Percentiles rank a stretch among this genome's conserved stretches.
These are phyloP conservation scores for Mus musculus DNA, from an alignment of 2,113 vertebrate species.

Conservation along the genomic window DNA sequence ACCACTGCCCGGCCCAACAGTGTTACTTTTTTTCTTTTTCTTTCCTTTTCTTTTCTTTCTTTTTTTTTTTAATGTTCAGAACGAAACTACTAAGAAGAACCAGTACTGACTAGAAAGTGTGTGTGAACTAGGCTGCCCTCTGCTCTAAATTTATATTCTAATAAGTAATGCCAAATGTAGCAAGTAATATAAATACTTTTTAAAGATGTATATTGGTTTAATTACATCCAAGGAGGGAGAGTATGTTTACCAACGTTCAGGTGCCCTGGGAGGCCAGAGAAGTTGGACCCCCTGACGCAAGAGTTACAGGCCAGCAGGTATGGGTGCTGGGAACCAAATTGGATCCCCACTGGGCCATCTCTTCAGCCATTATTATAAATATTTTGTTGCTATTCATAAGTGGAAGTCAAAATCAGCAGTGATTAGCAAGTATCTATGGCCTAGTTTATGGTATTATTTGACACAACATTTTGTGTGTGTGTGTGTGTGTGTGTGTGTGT, in stretches of 20 bases:
- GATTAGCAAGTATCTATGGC: neutral
- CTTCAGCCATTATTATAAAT: neutral
- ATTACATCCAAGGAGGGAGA: neutral
- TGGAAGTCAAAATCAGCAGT: conserved; percentile 12
- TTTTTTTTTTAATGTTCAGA: conserved; percentile 10
- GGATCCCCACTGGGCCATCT: neutral
- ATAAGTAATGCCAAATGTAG: conserved; percentile 19
- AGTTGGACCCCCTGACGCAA: too few species aligned
- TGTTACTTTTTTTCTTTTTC: neutral
- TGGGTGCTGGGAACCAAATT: neutral
- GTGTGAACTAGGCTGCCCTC: neutral
- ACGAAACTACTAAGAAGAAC: neutral
- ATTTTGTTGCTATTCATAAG: neutral
- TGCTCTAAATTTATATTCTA: conserved; percentile 41
- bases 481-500: neutral
- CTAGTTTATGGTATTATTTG: neutral
- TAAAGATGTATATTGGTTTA: neutral
- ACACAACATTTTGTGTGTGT: neutral
- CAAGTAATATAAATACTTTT: conserved; percentile 17
- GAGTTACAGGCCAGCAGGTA: neutral
- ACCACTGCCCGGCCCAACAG: neutral
- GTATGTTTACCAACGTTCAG: neutral
- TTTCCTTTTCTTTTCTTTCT: neutral
- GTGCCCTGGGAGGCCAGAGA: neutral
- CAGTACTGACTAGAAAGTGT: neutral